Evolutionary conservation across 2,113 vertebrate species (phyloP), one percentile per base, ranked within the genome.

Genomic region (Himantopus leucocephalus): DNA sequence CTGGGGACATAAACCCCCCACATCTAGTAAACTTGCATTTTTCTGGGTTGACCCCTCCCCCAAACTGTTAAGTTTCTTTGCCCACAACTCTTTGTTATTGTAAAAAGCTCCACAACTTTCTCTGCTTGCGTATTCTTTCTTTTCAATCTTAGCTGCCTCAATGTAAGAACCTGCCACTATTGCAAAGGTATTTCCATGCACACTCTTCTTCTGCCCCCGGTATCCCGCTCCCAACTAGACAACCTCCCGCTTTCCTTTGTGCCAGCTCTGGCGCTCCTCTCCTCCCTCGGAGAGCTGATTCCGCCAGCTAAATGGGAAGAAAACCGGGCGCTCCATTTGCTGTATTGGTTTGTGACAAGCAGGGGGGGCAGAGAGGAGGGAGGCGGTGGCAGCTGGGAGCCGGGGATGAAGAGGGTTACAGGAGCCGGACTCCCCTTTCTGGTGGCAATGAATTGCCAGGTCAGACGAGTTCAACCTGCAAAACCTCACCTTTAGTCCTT

Each of bases 1-100:
- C 15, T 24, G 2, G 21, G 12, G 50, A 41, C 14, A 45, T 34
- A 37, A 83, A 56, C 56, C 62, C 19, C 3, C 1, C 0, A 0
- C 21, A 56, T 83, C 29, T 50, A 74, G 22, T 45, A 92, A 92
- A 73, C 16, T 8, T 35, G 20, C 3, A 8, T 22, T 88, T 80
- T 88, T 80, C 21, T n/a, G 45, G 18, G 9, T 83, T 88, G 48
- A 64, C 37, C 14, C 1, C 5, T 2, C 9, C 45, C 47, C 34
- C 19, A 52, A 27, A 26, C 48, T 24, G 23, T 60, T 62, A 55
- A 10, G 4, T 11, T 85, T 11, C 82, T 80, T 78, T 82, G 26
- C 34, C 21, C 16, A 5, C 41, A 90, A 70, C 41, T 90, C 48
- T 26, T 43, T 92, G 26, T 73, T 32, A 19, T 21, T 1, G 4